Conservation (phyloP, 2,797 vertebrate genomes). For the Lepus oiostolus region DNA sequence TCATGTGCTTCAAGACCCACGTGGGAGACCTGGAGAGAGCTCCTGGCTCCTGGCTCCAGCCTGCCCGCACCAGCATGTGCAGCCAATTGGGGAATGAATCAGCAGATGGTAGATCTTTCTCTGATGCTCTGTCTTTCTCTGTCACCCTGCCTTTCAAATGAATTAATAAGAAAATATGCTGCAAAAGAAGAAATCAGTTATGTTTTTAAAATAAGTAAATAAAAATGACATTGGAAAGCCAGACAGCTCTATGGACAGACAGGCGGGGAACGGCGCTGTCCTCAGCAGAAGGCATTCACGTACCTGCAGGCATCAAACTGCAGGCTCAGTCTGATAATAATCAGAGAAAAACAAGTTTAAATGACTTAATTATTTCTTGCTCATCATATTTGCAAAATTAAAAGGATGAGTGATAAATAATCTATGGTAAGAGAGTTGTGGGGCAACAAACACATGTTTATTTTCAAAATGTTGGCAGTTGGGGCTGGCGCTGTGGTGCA, state of each 20-base stretch:
- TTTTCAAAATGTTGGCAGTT: not conserved
- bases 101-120: no score
- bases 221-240: not conserved
- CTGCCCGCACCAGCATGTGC: no score
- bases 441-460: not conserved
- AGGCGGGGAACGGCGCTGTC: not conserved
- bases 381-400: slow-evolving; percentile 27
- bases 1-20: no score
- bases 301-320: not conserved
- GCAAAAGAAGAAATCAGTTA: no score
- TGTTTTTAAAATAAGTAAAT: no score
- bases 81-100: no score
- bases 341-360: slow-evolving; percentile 37
- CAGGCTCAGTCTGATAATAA: slow-evolving; percentile 33
- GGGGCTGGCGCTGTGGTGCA: no score
- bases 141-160: no score
- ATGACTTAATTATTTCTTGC: not conserved
- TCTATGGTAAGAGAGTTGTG: not conserved
- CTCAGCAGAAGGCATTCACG: slow-evolving; percentile 38
- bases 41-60: no score
- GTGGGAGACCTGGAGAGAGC: no score
- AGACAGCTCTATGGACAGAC: slow-evolving; percentile 21
- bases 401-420: slow-evolving; percentile 37
- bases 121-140: no score
- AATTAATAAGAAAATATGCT: no score